Base-by-base conservation (phyloP, 2,113 vertebrate species). In the Xenus cinereus region DNA sequence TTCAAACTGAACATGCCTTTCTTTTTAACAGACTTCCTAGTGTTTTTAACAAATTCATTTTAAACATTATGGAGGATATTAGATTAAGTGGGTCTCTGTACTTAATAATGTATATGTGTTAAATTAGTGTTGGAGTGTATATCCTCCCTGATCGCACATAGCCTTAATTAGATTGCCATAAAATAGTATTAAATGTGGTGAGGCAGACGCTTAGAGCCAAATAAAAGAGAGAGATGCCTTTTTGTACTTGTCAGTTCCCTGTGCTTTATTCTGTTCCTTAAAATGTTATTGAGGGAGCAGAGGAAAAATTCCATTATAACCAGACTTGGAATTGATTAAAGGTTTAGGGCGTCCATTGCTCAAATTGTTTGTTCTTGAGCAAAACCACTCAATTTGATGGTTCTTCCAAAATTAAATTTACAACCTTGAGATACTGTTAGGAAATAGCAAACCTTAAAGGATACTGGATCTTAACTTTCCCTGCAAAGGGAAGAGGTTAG, bases 111-210 rank as follows among this genome's bases (percentile, higher is more conserved):
- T 83, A 41, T 89, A 28, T 28, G 28, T 69, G 72, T 79, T 84
- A 72, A 92, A 94, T 94, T 28, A 83, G 81, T 30, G 14, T 54
- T 83, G 51, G 33, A 80, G 28, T 59, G 21, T 63, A 28, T 90
- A 46, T 88, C 54, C 75, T 90, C 68, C 64, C 63, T 83, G 46
- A 50, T 94, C 64, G 72, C 56, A 66, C 68, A 35, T 48, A 88
- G 84, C 5, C 6, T 67, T 88, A 82, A 94, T 93, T 94, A 90
- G 90, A 28, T 74, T 93, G 82, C 76, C 57, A 67, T 95, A 63
- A 90, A 92, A 53, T 21, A 51, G 22, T 57, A 72, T 69, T 46
- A 53, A 90, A 33, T 78, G 79, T 16, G 9, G 41, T 27, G 76
- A 84, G 48, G 87, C 81, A 85, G 63, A 45, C 22, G 53, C 62